phyloP scores from a whole-genome alignment of 2,797 vertebrate genomes.

The Pteropus rufus region DNA sequence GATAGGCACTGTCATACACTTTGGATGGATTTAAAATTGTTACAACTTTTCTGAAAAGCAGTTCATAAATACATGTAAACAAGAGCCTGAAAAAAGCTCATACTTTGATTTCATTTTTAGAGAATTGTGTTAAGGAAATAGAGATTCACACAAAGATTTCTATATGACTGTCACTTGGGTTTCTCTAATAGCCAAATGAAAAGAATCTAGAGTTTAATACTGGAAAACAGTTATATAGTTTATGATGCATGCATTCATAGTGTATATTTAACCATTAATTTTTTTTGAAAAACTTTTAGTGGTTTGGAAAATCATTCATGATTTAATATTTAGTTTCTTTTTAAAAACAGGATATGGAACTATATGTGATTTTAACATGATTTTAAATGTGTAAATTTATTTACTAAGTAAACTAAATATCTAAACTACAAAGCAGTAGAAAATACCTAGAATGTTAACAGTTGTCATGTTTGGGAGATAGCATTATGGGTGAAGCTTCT shows the following conservation, averaged over 20 bases:
- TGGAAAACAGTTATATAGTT: neutral
- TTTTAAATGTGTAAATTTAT: neutral
- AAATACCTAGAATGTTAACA: neutral
- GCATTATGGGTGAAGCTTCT: neutral
- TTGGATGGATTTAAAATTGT: neutral
- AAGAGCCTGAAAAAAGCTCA: neutral
- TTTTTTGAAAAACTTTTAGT: neutral
- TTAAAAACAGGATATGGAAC: neutral
- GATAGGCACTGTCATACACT: neutral
- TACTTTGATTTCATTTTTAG: neutral
- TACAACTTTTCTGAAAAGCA: neutral
- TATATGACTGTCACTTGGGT: neutral
- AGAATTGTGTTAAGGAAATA: neutral
- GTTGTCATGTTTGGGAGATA: neutral
- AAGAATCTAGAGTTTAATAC: neutral
- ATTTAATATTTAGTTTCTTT: neutral
- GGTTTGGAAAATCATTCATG: neutral
- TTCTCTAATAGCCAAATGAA: neutral
- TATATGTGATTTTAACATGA: neutral
- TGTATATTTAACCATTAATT: neutral
- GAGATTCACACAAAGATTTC: constrained; percentile 6
- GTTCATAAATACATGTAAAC: neutral
- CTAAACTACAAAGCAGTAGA: neutral
- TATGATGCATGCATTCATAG: neutral
- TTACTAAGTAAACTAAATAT: neutral